Percentiles rank a stretch among this genome's conserved stretches.
phyloP scores from a whole-genome alignment of 2,113 vertebrate genomes.

The human (Homo sapiens) region DNA sequence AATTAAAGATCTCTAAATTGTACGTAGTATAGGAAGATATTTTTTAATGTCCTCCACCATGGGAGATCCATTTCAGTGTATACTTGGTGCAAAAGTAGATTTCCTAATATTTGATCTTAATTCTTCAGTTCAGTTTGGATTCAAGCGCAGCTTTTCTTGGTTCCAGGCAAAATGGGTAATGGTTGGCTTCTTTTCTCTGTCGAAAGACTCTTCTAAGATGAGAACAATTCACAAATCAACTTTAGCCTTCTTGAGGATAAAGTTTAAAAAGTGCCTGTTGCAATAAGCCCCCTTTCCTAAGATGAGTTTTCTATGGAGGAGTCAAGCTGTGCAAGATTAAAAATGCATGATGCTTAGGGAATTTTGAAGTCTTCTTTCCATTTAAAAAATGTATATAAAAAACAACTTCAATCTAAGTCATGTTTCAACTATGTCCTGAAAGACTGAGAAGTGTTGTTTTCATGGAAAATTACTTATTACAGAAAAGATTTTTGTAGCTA shows the following conservation, averaged over 20 bases:
- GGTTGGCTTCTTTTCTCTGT: neutral
- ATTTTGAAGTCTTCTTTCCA: slow-evolving; percentile 55
- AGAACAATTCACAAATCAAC: slow-evolving; percentile 23
- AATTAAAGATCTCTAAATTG: neutral
- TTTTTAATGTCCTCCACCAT: neutral
- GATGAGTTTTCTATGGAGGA: slow-evolving; percentile 30
- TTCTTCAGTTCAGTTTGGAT: slow-evolving; percentile 18
- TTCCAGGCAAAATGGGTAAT: slow-evolving; percentile 2
- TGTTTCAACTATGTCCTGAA: slow-evolving; percentile 35
- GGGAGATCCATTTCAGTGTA: neutral
- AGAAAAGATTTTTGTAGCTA: slow-evolving; percentile 60
- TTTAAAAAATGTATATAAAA: slow-evolving; percentile 40
- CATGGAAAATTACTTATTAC: slow-evolving; percentile 66
- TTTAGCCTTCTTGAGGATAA: neutral
- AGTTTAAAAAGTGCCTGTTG: neutral
- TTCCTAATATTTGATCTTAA: slow-evolving; percentile 1
- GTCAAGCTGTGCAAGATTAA: slow-evolving; percentile 14
- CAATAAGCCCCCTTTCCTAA: neutral
- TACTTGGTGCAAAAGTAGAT: neutral
- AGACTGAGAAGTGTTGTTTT: slow-evolving; percentile 59
- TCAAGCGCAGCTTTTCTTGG: neutral
- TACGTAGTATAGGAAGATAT: neutral
- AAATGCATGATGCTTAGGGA: slow-evolving; percentile 29
- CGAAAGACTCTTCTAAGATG: neutral
- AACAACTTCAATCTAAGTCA: slow-evolving; percentile 41